Evolutionary conservation across 2,797 vertebrate species (phyloP).

Genomic region (Falco peregrinus): DNA sequence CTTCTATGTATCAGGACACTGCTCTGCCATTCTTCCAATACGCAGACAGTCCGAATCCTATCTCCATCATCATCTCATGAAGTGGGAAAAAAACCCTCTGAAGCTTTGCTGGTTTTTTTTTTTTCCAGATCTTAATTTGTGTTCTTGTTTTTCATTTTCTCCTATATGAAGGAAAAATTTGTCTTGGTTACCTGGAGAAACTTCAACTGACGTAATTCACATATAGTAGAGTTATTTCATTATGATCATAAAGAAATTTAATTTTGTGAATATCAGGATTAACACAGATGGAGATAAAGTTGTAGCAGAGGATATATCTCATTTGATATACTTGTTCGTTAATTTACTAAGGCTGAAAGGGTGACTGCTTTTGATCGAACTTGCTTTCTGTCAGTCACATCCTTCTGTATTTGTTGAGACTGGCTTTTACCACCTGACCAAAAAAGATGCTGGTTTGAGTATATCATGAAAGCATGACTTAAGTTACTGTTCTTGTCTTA

Average conservation of each 20-base stretch:
- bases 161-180: not conserved
- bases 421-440: not conserved
- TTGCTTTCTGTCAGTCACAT: not conserved
- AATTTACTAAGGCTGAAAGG: not conserved
- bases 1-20: not conserved
- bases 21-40: not conserved
- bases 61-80: not conserved
- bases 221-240: not conserved
- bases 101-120: not conserved
- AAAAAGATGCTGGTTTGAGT: not conserved
- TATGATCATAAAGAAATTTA: not conserved
- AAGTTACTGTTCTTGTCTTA: constrained; percentile 50
- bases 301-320: not conserved
- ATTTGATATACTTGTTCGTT: not conserved
- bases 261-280: not conserved
- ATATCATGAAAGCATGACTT: not conserved
- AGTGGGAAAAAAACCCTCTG: accelerated
- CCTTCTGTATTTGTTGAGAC: not conserved
- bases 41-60: not conserved
- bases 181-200: not conserved
- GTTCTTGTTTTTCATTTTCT: not conserved
- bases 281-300: not conserved
- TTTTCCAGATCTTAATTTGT: not conserved
- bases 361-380: not conserved
- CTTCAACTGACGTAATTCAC: not conserved